Percentiles rank a stretch among this genome's conserved stretches.
Conservation (phyloP, 2,113 vertebrate genomes). For the Aphyosemion australe region DNA sequence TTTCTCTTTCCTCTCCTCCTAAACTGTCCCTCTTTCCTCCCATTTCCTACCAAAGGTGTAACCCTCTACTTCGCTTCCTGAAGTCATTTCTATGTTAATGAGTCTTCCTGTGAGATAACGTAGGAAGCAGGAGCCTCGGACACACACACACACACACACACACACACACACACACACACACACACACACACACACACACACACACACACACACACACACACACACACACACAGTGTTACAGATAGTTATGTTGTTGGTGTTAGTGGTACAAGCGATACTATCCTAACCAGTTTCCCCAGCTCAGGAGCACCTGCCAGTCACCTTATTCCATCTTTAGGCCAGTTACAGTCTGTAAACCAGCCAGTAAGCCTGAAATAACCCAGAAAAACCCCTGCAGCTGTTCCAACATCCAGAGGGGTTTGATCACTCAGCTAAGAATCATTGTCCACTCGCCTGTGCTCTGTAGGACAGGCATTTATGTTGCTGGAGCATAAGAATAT, state of each 20-base stretch:
- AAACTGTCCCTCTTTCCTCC: constrained; percentile 22
- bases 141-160: constrained; percentile 33
- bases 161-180: too few relatives aligned
- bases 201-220: too few relatives aligned
- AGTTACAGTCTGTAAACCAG: background rate
- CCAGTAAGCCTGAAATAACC: constrained; percentile 3
- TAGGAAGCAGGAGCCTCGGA: constrained; percentile 61
- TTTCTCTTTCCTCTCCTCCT: constrained; percentile 16
- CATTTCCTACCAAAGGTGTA: constrained; percentile 65
- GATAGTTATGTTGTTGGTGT: constrained; percentile 36
- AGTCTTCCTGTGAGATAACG: constrained; percentile 80
- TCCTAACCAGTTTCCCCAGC: background rate
- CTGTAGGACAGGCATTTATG: background rate
- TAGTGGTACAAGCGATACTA: background rate
- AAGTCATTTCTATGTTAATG: constrained; percentile 86
- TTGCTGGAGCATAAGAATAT: background rate
- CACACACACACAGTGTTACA: constrained; percentile 13
- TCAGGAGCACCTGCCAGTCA: background rate
- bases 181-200: constrained; percentile 11
- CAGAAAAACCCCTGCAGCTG: background rate
- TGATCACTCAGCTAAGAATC: background rate
- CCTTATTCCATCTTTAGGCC: background rate
- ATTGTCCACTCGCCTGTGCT: background rate
- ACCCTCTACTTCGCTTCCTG: constrained; percentile 72
- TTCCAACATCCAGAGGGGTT: background rate